Evolutionary conservation across 2,797 vertebrate genomes (phyloP), one percentile per base, ranked within the genome.

Genomic region (Pantherophis alleghaniensis): DNA sequence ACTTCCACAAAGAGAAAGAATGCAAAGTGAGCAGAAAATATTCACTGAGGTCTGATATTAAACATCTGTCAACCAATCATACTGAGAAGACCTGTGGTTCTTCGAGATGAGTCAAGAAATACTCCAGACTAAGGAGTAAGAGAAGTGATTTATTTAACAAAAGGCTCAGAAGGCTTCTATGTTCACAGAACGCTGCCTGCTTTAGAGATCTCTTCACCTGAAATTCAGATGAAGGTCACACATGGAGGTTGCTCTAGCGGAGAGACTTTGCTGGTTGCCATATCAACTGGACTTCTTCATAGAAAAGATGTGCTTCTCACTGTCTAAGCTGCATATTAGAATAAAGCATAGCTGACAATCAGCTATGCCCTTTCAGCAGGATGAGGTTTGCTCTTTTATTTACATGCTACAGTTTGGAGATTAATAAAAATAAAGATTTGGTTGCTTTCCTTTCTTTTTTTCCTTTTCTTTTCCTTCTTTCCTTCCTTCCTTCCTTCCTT

Each of bases 371-470:
- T 95, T 61, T 92, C 87, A 95, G 61, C 79, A 59, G 59, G 88
- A 90, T 0, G 13, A 89, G 92, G 92, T 89, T 79, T 94, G 90
- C 94, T 95, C 89, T 96, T 96, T 94, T 96, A 95, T 96, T 96
- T 94, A 95, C 88, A 12, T 63, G 86, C 26, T 79, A 66, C 89
- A 92, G 87, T 55, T 94, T 24, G 9, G 91, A 92, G 63, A 59
- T 91, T 60, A 55, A 89, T 87, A 93, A 93, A 94, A 94, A 95
- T 88, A 95, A 95, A 61, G 93, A 87, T 91, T 91, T 89, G 74
- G 91, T 91, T 37, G 79, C 93, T 79, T 61, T 11, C 6, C 7
- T 79, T 4, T 10, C 20, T 10, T 22, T 10, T 3, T 4, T 63
- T 28, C 51, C 26, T 3, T n/a, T 66, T 37, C 13, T 1, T 37